These are phyloP conservation scores for Spinus pinus DNA, from an alignment of 2,797 vertebrate species.

Conservation along the genomic window DNA sequence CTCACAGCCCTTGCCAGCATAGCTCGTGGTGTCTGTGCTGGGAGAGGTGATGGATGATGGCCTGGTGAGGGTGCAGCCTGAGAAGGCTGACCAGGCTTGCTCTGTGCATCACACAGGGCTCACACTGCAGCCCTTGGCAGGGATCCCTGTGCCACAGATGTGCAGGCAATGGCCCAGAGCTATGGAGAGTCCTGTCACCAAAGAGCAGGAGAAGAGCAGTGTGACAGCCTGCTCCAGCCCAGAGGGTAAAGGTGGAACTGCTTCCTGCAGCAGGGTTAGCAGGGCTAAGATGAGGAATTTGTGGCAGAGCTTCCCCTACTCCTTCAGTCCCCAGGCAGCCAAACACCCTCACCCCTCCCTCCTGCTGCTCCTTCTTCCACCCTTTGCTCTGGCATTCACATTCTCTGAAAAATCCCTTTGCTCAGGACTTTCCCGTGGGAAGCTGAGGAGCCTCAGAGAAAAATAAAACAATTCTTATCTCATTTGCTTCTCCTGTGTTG, in stretches of 20 bases:
- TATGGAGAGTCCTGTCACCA: not conserved
- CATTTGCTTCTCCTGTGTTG: no score
- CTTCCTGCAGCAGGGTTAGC: not conserved
- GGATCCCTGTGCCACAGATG: not conserved
- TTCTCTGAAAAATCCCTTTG: not conserved
- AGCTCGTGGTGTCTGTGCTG: not conserved
- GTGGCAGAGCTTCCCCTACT: not conserved
- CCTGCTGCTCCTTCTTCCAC: not conserved
- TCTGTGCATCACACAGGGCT: not conserved
- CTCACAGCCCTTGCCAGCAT: rapidly evolving
- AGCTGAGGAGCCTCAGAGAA: no score
- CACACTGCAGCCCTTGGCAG: rapidly evolving
- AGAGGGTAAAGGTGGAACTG: not conserved
- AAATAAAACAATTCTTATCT: no score
- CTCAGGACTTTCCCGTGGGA: no score
- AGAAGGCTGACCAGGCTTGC: not conserved
- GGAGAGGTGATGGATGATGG: not conserved
- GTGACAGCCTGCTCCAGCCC: not conserved
- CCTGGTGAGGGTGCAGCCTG: not conserved
- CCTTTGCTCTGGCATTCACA: not conserved
- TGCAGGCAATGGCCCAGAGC: not conserved
- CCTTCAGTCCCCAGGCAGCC: not conserved
- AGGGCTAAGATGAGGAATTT: not conserved
- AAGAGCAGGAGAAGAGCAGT: not conserved
- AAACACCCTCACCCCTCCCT: not conserved